Conservation (phyloP, 2,888 invertebrate species). For the Eupithecia tripunctaria region DNA sequence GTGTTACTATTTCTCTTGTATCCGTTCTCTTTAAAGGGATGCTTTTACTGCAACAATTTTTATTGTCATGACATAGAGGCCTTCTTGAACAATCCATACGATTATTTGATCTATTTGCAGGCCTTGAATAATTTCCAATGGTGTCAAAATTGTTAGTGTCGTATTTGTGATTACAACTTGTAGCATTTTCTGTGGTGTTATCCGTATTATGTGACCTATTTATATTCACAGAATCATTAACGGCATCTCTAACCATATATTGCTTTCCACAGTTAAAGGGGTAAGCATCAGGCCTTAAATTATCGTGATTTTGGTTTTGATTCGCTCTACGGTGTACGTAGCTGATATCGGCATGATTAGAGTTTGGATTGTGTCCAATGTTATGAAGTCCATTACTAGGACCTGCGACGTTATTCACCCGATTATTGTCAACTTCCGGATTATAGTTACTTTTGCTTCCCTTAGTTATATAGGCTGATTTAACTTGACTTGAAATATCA, state of each 20-base stretch:
- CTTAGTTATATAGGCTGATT: not conserved
- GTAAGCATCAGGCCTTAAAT: not conserved
- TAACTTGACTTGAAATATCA: slow-evolving; percentile 4
- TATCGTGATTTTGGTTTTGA: not conserved
- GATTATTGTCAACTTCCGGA: not conserved
- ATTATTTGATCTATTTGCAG: not conserved
- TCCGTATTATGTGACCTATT: not conserved
- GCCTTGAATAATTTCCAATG: not conserved
- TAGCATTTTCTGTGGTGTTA: not conserved
- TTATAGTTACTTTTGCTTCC: not conserved
- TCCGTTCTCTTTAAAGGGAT: slow-evolving; percentile 21
- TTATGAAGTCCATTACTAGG: not conserved
- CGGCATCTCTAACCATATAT: not conserved
- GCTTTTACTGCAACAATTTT: slow-evolving; percentile 1
- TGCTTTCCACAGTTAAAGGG: not conserved
- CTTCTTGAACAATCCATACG: not conserved
- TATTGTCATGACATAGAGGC: not conserved
- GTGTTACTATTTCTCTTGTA: slow-evolving; percentile 20
- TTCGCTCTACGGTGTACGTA: not conserved
- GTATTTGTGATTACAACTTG: not conserved
- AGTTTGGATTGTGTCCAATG: not conserved
- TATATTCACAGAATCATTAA: not conserved
- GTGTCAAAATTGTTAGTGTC: not conserved
- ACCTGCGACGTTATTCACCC: not conserved
- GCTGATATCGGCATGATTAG: not conserved